Percentiles rank a stretch among this genome's conserved stretches.
phyloP scores from a whole-genome alignment of 2,888 invertebrate species.

The Drosophila bunnanda region DNA sequence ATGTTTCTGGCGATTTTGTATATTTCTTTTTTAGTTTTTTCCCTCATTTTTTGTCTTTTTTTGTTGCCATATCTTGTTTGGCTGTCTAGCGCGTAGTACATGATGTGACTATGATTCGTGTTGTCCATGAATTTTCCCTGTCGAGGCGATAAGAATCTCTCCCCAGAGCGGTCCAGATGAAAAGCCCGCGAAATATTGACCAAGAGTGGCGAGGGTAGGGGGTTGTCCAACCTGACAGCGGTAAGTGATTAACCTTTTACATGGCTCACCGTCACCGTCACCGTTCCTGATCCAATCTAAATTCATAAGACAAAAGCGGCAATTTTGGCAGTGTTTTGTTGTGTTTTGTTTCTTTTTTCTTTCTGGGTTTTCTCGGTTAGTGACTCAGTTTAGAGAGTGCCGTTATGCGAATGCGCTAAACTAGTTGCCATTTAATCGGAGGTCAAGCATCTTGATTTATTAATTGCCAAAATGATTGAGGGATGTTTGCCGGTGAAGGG shows the following conservation, averaged over 20 bases:
- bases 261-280: constrained; percentile 20
- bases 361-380: constrained; percentile 18
- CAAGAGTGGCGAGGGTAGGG: constrained; percentile 44
- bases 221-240: constrained; percentile 32
- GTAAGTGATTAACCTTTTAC: constrained; percentile 51
- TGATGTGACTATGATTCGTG: constrained; percentile 77
- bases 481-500: background rate
- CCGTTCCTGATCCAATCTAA: constrained; percentile 37
- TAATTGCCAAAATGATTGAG: constrained; percentile 22
- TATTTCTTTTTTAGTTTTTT: constrained; percentile 42
- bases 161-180: constrained; percentile 72
- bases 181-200: constrained; percentile 64
- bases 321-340: constrained; percentile 16
- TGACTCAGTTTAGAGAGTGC: constrained; percentile 68
- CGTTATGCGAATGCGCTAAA: constrained; percentile 55
- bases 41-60: background rate
- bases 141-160: constrained; percentile 74
- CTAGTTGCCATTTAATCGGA: constrained; percentile 46
- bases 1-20: constrained; percentile 30
- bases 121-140: constrained; percentile 67
- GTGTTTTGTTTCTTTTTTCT: background rate
- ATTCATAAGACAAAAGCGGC: constrained; percentile 44
- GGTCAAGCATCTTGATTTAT: constrained; percentile 53
- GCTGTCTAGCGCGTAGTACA: constrained; percentile 72
- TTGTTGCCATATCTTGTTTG: constrained; percentile 31